A percentile compares a stretch with the other conserved stretches of the same genome.
Evolutionary conservation across 2,797 vertebrate genomes (phyloP).

Genomic region (Pangasius larnaudii): DNA sequence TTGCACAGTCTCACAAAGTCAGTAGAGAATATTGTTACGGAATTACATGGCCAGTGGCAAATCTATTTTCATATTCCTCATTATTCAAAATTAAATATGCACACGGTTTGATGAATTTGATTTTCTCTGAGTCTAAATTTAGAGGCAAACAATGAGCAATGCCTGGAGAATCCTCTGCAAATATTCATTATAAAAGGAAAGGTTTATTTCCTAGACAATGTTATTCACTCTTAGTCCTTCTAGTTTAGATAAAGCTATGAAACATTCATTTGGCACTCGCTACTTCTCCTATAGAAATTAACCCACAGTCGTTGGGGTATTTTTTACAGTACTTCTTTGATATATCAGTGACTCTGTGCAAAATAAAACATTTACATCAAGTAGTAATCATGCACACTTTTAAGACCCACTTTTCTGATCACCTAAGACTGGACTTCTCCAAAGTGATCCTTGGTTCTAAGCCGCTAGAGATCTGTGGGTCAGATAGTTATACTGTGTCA

Average conservation of each 20-base stretch:
- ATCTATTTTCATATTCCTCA: slow-evolving; percentile 69
- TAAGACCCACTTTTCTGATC: slow-evolving; percentile 4
- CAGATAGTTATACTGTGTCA: slow-evolving; percentile 38
- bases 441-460: slow-evolving; percentile 13
- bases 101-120: slow-evolving; percentile 73
- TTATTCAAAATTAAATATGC: slow-evolving; percentile 75
- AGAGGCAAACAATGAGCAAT: slow-evolving; percentile 75
- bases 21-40: slow-evolving; percentile 57
- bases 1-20: slow-evolving; percentile 42
- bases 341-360: background rate
- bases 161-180: slow-evolving; percentile 73
- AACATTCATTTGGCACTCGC: background rate
- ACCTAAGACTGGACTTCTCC: background rate
- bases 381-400: background rate
- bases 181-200: slow-evolving; percentile 76
- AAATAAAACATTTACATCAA: background rate
- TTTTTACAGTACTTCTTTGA: background rate
- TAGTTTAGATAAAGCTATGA: slow-evolving; percentile 26
- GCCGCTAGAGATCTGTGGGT: slow-evolving; percentile 15
- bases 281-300: background rate
- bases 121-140: slow-evolving; percentile 73
- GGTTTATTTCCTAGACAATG: slow-evolving; percentile 74
- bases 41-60: slow-evolving; percentile 74
- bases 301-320: background rate
- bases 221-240: slow-evolving; percentile 64